Conservation (phyloP, 2,888 invertebrate genomes). For the Heliconius ismenius region DNA sequence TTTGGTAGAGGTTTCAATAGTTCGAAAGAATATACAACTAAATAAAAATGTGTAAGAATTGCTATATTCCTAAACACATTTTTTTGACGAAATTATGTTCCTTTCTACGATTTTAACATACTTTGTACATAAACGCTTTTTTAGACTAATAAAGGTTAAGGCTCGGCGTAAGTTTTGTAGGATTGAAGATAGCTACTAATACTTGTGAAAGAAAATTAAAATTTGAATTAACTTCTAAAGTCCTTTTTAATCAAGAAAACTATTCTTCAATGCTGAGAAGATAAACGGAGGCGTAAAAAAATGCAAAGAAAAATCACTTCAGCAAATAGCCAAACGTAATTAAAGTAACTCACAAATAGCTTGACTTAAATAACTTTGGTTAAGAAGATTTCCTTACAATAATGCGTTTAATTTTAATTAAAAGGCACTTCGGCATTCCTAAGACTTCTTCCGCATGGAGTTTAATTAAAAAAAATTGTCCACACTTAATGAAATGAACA, state of each 20-base stretch:
- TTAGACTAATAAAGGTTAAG: not conserved
- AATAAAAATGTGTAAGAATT: not conserved
- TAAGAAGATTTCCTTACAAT: conserved; percentile 22
- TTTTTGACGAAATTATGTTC: too few relatives aligned
- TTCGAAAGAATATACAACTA: not conserved
- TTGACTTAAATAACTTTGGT: conserved; percentile 1
- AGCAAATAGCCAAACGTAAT: not conserved
- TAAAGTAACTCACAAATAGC: not conserved
- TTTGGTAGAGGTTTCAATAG: not conserved
- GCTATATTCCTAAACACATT: too few relatives aligned
- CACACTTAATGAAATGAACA: conserved; percentile 16
- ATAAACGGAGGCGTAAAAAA: not conserved
- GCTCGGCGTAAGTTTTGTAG: not conserved
- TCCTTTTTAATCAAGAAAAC: not conserved
- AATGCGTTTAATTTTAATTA: conserved; percentile 33
- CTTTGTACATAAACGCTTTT: not conserved
- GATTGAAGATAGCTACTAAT: not conserved
- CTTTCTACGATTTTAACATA: too few relatives aligned
- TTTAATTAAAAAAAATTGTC: conserved; percentile 29
- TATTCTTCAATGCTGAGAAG: not conserved
- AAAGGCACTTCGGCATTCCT: conserved; percentile 25
- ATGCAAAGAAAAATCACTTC: not conserved
- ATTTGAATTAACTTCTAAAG: too few relatives aligned
- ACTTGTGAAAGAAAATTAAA: not conserved
- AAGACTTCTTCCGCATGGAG: conserved; percentile 10